phyloP scores from a whole-genome alignment of 2,113 vertebrate genomes.

The Elaphurus davidianus region DNA sequence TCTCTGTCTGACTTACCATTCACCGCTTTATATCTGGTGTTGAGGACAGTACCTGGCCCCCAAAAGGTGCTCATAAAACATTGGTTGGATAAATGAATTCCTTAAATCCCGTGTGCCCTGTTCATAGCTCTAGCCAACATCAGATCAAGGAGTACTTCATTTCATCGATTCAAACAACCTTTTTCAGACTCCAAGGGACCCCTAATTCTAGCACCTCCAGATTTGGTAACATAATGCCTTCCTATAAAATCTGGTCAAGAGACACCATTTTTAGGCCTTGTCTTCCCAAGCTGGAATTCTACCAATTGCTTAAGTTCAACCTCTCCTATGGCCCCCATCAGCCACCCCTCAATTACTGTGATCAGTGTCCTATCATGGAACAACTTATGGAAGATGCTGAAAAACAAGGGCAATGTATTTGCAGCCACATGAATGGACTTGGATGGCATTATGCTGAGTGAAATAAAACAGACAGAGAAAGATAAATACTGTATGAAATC shows the following conservation, averaged over 20 bases:
- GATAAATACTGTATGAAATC: neutral
- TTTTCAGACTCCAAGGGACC: neutral
- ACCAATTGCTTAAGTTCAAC: no score
- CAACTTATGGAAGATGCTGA: neutral
- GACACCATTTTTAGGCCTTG: no score
- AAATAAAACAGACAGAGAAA: neutral
- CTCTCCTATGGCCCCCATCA: fast-evolving
- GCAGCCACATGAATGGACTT: neutral
- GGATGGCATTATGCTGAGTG: neutral
- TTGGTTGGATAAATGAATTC: neutral
- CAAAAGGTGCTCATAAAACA: neutral
- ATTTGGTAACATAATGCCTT: neutral
- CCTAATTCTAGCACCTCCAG: neutral
- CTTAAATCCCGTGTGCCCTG: fast-evolving
- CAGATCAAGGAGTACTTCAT: neutral
- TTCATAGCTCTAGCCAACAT: neutral
- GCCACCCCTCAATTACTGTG: no score
- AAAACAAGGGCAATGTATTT: neutral
- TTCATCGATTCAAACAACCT: neutral
- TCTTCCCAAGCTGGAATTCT: neutral
- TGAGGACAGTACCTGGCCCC: neutral
- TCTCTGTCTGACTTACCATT: neutral
- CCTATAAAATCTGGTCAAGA: no score
- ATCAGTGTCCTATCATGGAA: neutral
- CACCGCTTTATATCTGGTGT: neutral